Evolutionary conservation across 2,797 vertebrate species (phyloP), one percentile per base, ranked within the genome.

Genomic region (Oreortyx pictus): DNA sequence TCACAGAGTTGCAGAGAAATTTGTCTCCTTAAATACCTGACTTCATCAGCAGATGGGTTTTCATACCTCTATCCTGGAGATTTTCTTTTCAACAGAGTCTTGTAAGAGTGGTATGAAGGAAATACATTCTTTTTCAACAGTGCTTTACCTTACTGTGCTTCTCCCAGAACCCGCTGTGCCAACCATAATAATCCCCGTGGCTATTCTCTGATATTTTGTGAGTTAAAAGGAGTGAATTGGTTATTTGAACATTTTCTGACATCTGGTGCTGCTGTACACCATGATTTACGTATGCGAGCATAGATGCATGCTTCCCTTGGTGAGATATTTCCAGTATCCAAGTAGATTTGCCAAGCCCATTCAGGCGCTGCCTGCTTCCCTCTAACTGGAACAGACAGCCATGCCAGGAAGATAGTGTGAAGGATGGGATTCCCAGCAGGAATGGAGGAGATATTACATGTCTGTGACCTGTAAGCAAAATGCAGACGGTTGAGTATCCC

Each of bases 21-120:
- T 33, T 29, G 33, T 70, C 57, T 14, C 57, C 37, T 72, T 87
- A 29, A 85, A 43, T 61, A 87, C 84, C 37, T 61, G 65, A 67
- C 27, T 93, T 93, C 57, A 80, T 67, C 57, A 89, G 43, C 72
- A 87, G 73, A 75, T 95, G 89, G 20, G 33, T 89, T 92, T 95
- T 92, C 24, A 31, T 66, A 39, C 18, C 49, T 17, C 8, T 14
- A 66, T 41, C 18, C 3, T 29, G 29, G 33, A 83, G 23, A 16
- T 54, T 72, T 85, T 66, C 7, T 57, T 35, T 82, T 92, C 67
- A 33, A 19, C 76, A 76, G 64, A 62, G 49, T 6, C 39, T 83
- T 81, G 13, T 39, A 78, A 62, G 62, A 29, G 16, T 76, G 66
- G n/a, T 64, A 5, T 25, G 35, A 41, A 86, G 33, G 31, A 54